phyloP scores from a whole-genome alignment of 2,888 invertebrate species.

The Campoplex capitator region DNA sequence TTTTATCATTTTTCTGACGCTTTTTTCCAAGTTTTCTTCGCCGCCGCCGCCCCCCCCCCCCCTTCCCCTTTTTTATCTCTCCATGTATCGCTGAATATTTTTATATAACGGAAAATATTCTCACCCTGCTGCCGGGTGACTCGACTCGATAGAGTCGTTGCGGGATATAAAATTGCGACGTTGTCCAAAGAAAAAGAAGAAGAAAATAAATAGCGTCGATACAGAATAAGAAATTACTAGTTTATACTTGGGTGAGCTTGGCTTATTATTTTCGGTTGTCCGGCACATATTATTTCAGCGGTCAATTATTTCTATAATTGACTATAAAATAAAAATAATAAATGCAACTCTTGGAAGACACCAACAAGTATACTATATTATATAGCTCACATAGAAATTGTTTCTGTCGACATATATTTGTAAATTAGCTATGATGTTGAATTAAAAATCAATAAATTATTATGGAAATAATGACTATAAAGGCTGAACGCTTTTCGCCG shows the following conservation, averaged over 20 bases:
- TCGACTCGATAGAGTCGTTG: constrained; percentile 42
- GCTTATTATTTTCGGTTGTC: not conserved
- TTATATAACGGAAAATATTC: constrained; percentile 23
- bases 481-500: too few relatives aligned
- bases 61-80: not conserved
- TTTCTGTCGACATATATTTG: too few relatives aligned
- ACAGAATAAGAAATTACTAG: constrained; percentile 3
- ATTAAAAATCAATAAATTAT: too few relatives aligned
- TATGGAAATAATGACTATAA: too few relatives aligned
- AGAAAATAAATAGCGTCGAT: not conserved
- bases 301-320: not conserved
- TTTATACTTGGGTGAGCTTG: not conserved
- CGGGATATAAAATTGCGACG: constrained; percentile 12
- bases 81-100: constrained; percentile 23
- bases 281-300: not conserved
- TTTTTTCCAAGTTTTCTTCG: too few relatives aligned
- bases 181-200: too few relatives aligned
- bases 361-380: too few relatives aligned
- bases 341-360: too few relatives aligned
- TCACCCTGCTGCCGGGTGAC: not conserved
- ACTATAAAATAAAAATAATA: too few relatives aligned
- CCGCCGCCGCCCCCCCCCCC: not conserved
- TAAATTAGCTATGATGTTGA: too few relatives aligned
- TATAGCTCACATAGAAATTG: too few relatives aligned
- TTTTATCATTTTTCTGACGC: too few relatives aligned